Percentiles rank a stretch among this genome's conserved stretches.
Evolutionary conservation across 2,888 invertebrate genomes (phyloP).

Genomic region (Andrena praecox): DNA sequence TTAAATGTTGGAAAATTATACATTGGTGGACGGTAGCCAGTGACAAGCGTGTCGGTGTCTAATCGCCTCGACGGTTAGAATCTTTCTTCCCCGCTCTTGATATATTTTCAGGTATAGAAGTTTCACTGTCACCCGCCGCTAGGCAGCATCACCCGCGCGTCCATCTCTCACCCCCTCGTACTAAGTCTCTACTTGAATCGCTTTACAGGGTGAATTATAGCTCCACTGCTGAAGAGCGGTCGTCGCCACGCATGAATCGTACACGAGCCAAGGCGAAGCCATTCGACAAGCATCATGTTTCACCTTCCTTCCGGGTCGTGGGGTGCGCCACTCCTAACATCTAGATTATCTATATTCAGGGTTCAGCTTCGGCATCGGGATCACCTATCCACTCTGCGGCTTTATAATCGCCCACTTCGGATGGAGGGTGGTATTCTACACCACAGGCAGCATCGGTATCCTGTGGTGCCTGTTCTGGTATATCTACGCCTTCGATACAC

Average conservation of each 20-base stretch:
- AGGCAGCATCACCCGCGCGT: conserved; percentile 72
- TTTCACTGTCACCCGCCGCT: conserved; percentile 81
- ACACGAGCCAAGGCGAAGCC: conserved; percentile 69
- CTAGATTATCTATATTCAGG: conserved; percentile 86
- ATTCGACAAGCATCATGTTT: conserved; percentile 82
- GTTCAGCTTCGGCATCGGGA: conserved; percentile 90
- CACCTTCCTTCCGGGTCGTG: conserved; percentile 81
- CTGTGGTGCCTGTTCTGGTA: conserved; percentile 90
- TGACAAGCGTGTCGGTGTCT: conserved; percentile 34
- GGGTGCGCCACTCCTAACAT: conserved; percentile 84
- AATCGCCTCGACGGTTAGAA: conserved; percentile 45
- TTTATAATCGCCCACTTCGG: conserved; percentile 89
- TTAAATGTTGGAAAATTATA: not conserved
- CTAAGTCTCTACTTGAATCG: conserved; percentile 83
- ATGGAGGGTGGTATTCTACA: conserved; percentile 90
- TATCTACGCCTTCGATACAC: conserved; percentile 89
- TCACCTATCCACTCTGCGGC: conserved; percentile 90
- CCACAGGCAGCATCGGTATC: conserved; percentile 88
- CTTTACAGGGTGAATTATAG: conserved; percentile 80
- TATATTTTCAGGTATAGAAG: conserved; percentile 81
- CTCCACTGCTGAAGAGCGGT: conserved; percentile 64
- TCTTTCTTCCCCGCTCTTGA: conserved; percentile 46
- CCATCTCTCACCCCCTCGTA: conserved; percentile 74
- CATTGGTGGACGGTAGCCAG: not conserved
- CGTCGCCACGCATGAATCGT: conserved; percentile 70